A percentile compares a stretch with the other conserved stretches of the same genome.
phyloP scores from a whole-genome alignment of 2,888 invertebrate species.

The Melanargia galathea region DNA sequence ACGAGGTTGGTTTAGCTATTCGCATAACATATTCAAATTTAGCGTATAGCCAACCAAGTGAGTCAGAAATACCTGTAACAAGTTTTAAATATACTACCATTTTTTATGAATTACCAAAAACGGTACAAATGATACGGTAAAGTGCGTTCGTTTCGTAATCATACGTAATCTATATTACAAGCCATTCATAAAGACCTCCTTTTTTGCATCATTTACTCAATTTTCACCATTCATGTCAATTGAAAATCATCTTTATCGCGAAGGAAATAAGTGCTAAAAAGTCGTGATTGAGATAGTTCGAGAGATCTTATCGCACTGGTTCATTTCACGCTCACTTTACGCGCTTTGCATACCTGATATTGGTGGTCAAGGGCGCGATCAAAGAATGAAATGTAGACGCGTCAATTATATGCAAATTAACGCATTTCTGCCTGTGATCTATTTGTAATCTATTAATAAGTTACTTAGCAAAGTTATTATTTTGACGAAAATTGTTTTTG shows the following conservation, averaged over 20 bases:
- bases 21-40: no score
- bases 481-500: no score
- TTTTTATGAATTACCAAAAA: not conserved
- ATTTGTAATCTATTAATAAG: no score
- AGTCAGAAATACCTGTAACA: no score
- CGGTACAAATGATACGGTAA: not conserved
- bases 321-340: constrained; percentile 26
- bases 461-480: no score
- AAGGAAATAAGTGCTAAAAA: constrained; percentile 21
- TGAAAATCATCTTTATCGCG: constrained; percentile 11
- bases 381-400: constrained; percentile 27
- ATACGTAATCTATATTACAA: constrained; percentile 7
- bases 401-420: not conserved
- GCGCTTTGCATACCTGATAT: constrained; percentile 26
- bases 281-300: not conserved
- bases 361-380: constrained; percentile 31
- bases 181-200: not conserved
- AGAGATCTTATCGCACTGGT: constrained; percentile 23
- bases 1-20: no score
- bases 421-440: not conserved
- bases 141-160: constrained; percentile 7
- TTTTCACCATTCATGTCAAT: not conserved
- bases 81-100: no score
- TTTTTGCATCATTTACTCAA: not conserved
- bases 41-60: no score